Evolutionary conservation across 2,797 vertebrate genomes (phyloP), one percentile per base, ranked within the genome.

Genomic region (Thalassophryne amazonica): DNA sequence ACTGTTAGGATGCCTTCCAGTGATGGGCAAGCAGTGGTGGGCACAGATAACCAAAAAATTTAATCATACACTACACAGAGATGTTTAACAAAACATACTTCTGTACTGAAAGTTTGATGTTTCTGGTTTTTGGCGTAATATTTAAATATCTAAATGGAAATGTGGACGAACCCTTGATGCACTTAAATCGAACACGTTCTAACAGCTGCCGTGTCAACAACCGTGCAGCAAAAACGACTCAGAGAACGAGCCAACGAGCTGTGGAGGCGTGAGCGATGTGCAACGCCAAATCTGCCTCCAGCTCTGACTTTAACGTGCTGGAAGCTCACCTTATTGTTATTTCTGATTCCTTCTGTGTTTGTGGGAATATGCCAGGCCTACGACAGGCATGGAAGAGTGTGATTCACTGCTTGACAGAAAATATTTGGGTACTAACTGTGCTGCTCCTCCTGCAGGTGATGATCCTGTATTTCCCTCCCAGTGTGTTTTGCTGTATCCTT

Each of bases 401-500:
- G 7, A 35, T 25, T 32, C 2, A 1, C 2, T 10, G 3, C 10
- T 27, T 4, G 3, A 11, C 18, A 6, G 29, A 28, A 12, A 20
- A 36, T 9, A 14, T 10, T 28, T 43, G n/a, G 20, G 33, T 4
- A 3, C 13, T 62, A 21, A 48, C 33, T 1, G 13, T 43, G 17
- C 21, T 69, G 7, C 39, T 0, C 15, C 10, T 5, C 62, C 54
- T 72, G 39, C 83, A 98, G 97, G 96, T 98, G 78, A 89, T 97
- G 86, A 94, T 98, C 85, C 86, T 97, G 54, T 98, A 96, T 84
- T 97, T 98, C 80, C 91, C 94, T 36, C 97, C 97, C 59, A 96
- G 93, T 60, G 88, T 93, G 53, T 95, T 98, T 72, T 91, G 94
- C 55, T 99, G 97, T 70, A 78, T 98, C 79, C 93, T 98, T 45